A percentile compares a stretch with the other conserved stretches of the same genome.
Evolutionary conservation across 64 coral and sea anemone species (phyloP).

Genomic region (Montipora efflorescens): DNA sequence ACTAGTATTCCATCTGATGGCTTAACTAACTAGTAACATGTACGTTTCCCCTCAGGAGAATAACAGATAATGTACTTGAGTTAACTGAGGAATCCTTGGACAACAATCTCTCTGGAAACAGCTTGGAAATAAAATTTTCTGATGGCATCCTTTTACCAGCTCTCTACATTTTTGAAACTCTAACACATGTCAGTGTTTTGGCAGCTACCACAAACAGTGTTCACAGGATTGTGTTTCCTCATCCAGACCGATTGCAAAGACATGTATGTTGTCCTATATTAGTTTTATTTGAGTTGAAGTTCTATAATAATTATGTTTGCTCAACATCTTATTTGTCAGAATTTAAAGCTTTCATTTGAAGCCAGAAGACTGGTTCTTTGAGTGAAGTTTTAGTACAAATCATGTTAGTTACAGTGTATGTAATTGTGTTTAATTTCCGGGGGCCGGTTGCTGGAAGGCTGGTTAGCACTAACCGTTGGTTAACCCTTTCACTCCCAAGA

Average conservation of each 20-base stretch:
- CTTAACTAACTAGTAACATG: background rate
- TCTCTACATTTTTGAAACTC: constrained; percentile 89
- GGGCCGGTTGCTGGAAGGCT: too few species aligned
- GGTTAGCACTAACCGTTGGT: too few species aligned
- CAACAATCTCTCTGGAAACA: constrained; percentile 77
- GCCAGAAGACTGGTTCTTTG: too few species aligned
- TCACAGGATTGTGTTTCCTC: constrained; percentile 86
- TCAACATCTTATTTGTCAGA: too few species aligned
- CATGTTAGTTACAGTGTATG: too few species aligned
- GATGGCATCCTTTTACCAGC: constrained; percentile 79
- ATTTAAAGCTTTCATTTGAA: too few species aligned
- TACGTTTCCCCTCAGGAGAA: constrained; percentile 67
- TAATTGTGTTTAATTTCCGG: too few species aligned
- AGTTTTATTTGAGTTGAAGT: background rate
- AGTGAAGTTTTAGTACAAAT: too few species aligned
- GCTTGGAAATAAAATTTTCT: constrained; percentile 72
- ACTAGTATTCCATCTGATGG: too few species aligned
- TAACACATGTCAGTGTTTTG: constrained; percentile 73
- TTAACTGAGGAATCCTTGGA: constrained; percentile 89
- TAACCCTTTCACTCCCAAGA: too few species aligned
- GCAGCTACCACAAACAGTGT: constrained; percentile 91
- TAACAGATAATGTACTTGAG: constrained; percentile 86
- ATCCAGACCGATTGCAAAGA: constrained; percentile 82
- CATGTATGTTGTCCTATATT: constrained; percentile 76
- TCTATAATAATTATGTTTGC: background rate